phyloP scores from a whole-genome alignment of 2,797 vertebrate genomes.

The Carapus acus region DNA sequence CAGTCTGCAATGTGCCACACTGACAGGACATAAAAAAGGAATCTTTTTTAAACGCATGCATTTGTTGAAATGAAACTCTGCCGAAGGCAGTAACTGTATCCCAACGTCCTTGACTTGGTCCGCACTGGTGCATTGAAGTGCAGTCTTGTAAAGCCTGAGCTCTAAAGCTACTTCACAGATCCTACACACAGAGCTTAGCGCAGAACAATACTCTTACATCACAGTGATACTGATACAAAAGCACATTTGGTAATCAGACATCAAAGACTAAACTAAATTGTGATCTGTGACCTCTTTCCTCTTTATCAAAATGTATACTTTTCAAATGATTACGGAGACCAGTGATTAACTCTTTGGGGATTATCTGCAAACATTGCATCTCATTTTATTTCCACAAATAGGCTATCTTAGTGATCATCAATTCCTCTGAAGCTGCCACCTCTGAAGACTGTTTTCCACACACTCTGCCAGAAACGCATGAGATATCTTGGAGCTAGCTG shows the following conservation, averaged over 20 bases:
- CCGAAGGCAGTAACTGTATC: conserved; percentile 8
- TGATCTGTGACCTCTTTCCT: conserved; percentile 30
- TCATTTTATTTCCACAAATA: conserved; percentile 47
- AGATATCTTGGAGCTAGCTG: conserved; percentile 48
- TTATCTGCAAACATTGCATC: conserved; percentile 23
- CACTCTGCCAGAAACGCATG: conserved; percentile 48
- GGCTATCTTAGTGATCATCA: conserved; percentile 31
- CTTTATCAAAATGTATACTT: conserved; percentile 30
- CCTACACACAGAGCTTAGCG: conserved; percentile 13
- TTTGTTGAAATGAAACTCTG: conserved; percentile 12
- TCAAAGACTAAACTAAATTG: conserved; percentile 17
- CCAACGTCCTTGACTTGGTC: conserved; percentile 3
- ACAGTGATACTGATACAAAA: conserved; percentile 21
- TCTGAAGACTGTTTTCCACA: conserved; percentile 44
- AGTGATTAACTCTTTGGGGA: conserved; percentile 26
- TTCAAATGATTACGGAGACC: conserved; percentile 38
- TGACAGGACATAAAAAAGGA: neutral
- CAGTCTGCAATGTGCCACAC: neutral
- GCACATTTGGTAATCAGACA: conserved; percentile 20
- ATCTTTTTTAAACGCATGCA: conserved; percentile 13
- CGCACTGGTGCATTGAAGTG: conserved; percentile 20
- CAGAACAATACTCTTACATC: conserved; percentile 13
- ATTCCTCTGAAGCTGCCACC: conserved; percentile 31
- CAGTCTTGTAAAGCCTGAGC: conserved; percentile 14
- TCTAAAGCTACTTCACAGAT: conserved; percentile 10